Percentiles rank a stretch among this genome's conserved stretches.
Evolutionary conservation across 1,140 invertebrate genomes (phyloP).

Genomic region (Bathynomus jamesi): DNA sequence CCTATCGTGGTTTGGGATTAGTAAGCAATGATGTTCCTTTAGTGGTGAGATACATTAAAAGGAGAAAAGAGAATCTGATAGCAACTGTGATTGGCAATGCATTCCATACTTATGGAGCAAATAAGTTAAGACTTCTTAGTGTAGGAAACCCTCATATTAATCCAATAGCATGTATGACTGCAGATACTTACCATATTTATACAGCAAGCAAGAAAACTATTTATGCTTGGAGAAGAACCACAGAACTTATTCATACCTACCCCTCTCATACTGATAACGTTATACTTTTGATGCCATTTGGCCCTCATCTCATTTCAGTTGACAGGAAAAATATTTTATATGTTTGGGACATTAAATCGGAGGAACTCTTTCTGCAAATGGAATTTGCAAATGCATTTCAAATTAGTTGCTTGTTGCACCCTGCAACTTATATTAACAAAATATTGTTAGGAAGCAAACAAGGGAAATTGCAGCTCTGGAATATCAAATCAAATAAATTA

Average conservation of each 20-base stretch:
- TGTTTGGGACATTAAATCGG: conserved; percentile 76
- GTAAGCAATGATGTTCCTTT: conserved; percentile 88
- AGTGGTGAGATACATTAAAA: conserved; percentile 71
- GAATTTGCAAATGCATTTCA: conserved; percentile 62
- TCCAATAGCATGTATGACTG: conserved; percentile 72
- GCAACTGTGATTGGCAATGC: conserved; percentile 80
- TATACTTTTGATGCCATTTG: conserved; percentile 76
- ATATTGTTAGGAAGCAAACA: conserved; percentile 84
- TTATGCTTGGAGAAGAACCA: conserved; percentile 78
- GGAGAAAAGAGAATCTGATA: conserved; percentile 76
- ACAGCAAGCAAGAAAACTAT: conserved; percentile 66
- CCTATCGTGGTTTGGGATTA: conserved; percentile 76
- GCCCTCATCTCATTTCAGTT: conserved; percentile 71
- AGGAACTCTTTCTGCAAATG: conserved; percentile 49
- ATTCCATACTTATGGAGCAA: conserved; percentile 81
- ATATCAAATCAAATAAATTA: conserved; percentile 66
- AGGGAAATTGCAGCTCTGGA: conserved; percentile 83
- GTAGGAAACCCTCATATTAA: conserved; percentile 70
- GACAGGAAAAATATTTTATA: conserved; percentile 68
- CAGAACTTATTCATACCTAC: conserved; percentile 74
- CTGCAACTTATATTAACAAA: conserved; percentile 89
- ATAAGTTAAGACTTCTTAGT: conserved; percentile 70
- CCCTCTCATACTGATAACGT: conserved; percentile 65
- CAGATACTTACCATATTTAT: conserved; percentile 72
- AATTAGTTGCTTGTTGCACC: conserved; percentile 74